Evolutionary conservation across 2,113 vertebrate genomes (phyloP).

Genomic region (Thalassarche chlororhynchos): DNA sequence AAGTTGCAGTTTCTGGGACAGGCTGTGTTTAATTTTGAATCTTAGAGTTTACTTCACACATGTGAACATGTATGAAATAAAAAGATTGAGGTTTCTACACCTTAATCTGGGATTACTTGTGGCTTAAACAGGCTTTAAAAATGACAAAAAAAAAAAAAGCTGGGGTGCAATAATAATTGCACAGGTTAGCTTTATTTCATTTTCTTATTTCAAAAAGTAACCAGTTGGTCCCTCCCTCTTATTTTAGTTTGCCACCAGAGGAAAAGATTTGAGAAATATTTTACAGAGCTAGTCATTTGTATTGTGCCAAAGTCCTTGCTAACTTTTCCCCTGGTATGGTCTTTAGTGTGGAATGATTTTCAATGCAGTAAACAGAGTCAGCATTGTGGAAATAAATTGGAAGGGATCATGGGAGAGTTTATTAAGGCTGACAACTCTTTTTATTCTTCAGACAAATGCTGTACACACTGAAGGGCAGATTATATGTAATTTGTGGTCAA

Average conservation of each 20-base stretch:
- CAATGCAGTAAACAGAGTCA: background rate
- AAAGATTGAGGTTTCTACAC: background rate
- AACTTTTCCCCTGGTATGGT: background rate
- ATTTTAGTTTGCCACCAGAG: background rate
- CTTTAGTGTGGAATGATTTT: constrained; percentile 17
- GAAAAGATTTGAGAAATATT: background rate
- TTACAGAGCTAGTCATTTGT: background rate
- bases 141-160: background rate
- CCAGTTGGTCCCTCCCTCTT: background rate
- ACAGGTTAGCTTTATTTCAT: background rate
- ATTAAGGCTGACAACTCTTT: constrained; percentile 2
- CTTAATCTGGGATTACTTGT: background rate
- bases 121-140: background rate
- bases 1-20: background rate
- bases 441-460: constrained; percentile 17
- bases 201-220: background rate
- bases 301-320: background rate
- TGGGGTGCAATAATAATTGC: background rate
- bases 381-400: constrained; percentile 5
- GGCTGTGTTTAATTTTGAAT: background rate
- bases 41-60: background rate
- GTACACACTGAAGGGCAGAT: background rate
- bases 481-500: background rate
- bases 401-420: background rate
- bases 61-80: background rate